Percentiles rank a stretch among this genome's conserved stretches.
Evolutionary conservation across 1,140 invertebrate genomes (phyloP).

Genomic region (Drosophila littoralis): DNA sequence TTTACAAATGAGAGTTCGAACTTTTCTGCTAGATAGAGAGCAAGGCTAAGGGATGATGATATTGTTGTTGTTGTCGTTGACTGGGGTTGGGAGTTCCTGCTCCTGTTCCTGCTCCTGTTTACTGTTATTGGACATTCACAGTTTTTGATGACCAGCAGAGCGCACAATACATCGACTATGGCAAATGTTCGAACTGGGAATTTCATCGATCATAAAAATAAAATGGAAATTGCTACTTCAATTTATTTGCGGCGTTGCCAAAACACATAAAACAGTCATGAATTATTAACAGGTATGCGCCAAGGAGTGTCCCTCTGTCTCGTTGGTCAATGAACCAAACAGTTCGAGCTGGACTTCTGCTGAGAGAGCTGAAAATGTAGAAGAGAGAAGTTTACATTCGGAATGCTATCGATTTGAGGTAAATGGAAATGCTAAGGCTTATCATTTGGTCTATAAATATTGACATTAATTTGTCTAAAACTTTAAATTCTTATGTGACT

Average conservation of each 20-base stretch:
- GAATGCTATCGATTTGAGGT: conserved; percentile 7
- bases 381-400: not conserved
- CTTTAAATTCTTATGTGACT: too few relatives aligned
- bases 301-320: conserved; percentile 26
- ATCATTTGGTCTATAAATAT: too few relatives aligned
- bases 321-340: conserved; percentile 63
- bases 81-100: too few relatives aligned
- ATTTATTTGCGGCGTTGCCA: conserved; percentile 70
- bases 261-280: conserved; percentile 71
- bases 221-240: conserved; percentile 73
- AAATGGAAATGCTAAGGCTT: not conserved
- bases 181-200: conserved; percentile 76
- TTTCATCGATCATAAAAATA: conserved; percentile 78
- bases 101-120: not conserved
- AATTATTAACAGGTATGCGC: conserved; percentile 76
- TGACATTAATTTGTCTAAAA: too few relatives aligned
- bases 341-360: not conserved
- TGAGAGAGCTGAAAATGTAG: not conserved
- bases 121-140: conserved; percentile 53
- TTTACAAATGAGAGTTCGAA: not conserved
- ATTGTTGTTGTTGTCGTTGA: not conserved
- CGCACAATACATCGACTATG: conserved; percentile 9
- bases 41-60: conserved; percentile 8
- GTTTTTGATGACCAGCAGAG: conserved; percentile 52
- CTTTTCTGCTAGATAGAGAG: not conserved